Evolutionary conservation across 2,888 invertebrate species (phyloP).

Genomic region (Balanococcus diminutus): DNA sequence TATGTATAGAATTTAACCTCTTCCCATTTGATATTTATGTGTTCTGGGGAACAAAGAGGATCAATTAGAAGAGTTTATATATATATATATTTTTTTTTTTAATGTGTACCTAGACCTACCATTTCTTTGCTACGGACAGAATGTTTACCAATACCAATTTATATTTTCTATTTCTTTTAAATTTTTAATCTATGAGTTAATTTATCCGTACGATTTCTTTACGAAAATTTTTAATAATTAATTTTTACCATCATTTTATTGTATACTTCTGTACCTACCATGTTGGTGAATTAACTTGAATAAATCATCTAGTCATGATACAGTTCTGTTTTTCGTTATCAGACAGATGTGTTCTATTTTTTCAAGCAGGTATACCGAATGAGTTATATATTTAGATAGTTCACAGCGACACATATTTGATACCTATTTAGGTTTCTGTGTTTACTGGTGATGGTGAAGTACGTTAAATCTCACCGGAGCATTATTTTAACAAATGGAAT

Average conservation of each 20-base stretch:
- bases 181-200: neutral
- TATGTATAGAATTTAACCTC: neutral
- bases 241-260: neutral
- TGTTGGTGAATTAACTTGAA: neutral
- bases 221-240: neutral
- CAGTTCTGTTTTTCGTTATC: neutral
- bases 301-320: neutral
- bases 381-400: too few species aligned
- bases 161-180: neutral
- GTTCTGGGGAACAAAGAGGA: neutral
- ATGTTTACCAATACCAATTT: neutral
- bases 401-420: too few species aligned
- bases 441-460: too few species aligned
- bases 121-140: neutral
- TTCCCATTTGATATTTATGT: neutral
- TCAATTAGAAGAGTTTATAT: neutral
- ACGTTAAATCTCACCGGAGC: too few species aligned
- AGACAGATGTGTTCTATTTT: too few species aligned
- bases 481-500: too few species aligned
- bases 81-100: neutral
- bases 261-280: neutral
- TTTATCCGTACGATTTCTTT: neutral
- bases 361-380: too few species aligned
- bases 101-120: neutral
- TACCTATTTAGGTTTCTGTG: too few species aligned